Evolutionary conservation across 1,140 invertebrate genomes (phyloP).

Genomic region (Sinonovacula constricta): DNA sequence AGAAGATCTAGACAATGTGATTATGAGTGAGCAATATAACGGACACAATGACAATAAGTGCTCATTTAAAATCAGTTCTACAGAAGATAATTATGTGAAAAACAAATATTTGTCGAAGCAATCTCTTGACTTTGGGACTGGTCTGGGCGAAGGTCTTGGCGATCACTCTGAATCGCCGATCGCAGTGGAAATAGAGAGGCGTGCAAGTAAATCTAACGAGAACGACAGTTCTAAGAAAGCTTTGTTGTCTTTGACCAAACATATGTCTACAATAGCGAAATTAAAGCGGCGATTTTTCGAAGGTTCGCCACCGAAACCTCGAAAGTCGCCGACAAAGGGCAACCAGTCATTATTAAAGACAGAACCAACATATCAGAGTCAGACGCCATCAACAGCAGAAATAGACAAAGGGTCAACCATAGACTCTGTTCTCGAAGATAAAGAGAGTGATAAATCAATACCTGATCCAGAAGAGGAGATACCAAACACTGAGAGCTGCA

Average conservation of each 20-base stretch:
- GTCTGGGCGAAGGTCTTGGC: background rate
- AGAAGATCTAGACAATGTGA: no score
- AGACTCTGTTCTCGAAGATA: background rate
- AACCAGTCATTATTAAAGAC: no score
- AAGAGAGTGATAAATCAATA: background rate
- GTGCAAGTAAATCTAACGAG: background rate
- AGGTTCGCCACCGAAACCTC: background rate
- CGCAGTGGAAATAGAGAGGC: conserved; percentile 2
- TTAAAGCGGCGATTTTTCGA: conserved; percentile 39
- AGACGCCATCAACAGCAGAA: no score
- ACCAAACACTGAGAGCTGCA: background rate
- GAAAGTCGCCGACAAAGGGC: background rate
- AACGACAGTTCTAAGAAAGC: background rate
- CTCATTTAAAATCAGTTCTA: conserved; percentile 44
- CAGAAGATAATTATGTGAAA: conserved; percentile 43
- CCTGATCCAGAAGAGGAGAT: no score
- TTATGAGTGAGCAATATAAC: no score
- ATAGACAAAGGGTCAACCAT: no score
- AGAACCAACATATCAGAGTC: no score
- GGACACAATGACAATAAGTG: no score
- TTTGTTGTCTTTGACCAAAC: conserved; percentile 17
- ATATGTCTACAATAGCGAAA: conserved; percentile 27
- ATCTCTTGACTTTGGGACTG: background rate
- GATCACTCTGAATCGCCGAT: conserved; percentile 35
- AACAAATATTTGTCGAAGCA: conserved; percentile 10